Percentiles rank a stretch among this genome's conserved stretches.
Conservation (phyloP, 2,888 invertebrate genomes). For the Eustalomyia histrio region DNA sequence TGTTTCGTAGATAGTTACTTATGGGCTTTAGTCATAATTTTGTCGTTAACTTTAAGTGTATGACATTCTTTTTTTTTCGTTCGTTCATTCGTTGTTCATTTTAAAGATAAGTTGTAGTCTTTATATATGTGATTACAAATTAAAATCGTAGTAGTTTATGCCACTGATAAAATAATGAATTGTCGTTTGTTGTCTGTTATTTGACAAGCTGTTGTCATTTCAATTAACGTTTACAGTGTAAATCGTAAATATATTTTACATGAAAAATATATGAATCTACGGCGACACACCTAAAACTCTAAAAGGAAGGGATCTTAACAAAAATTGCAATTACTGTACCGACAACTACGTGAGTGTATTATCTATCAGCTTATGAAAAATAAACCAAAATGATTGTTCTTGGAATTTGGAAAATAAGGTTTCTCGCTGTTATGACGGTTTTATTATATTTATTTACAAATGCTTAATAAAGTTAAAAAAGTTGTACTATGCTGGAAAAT, state of each 20-base stretch:
- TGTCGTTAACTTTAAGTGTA: constrained; percentile 1
- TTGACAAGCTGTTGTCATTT: constrained; percentile 75
- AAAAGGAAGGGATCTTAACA: neutral
- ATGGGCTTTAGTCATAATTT: constrained; percentile 19
- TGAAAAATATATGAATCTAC: constrained; percentile 3
- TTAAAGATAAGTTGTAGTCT: constrained; percentile 41
- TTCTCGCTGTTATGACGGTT: neutral
- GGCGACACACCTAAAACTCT: constrained; percentile 8
- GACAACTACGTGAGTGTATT: neutral
- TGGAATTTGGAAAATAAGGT: neutral
- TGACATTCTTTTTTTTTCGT: too few relatives aligned
- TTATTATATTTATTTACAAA: too few relatives aligned
- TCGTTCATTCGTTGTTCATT: neutral
- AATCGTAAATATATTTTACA: constrained; percentile 38
- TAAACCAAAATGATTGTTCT: neutral
- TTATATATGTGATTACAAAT: constrained; percentile 49
- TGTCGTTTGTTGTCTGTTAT: constrained; percentile 66
- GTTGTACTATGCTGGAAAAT: too few relatives aligned
- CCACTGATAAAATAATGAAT: constrained; percentile 56
- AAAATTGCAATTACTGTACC: neutral
- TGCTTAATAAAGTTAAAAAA: too few relatives aligned
- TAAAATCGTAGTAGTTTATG: constrained; percentile 47
- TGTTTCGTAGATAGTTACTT: neutral
- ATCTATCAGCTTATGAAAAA: neutral
- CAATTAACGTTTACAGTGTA: constrained; percentile 71